Conservation (phyloP, 1,140 invertebrate genomes). For the fruit fly (Drosophila melanogaster) region Release_6_plus_ISO1_MT NT_033777.3:30935001-30935500, state of each 20-base stretch:
- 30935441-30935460: neutral
- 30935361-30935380: too few species aligned
- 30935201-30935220: constrained; percentile 76
- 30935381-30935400: too few species aligned
- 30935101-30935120: constrained; percentile 77
- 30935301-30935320: neutral
- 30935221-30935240: constrained; percentile 56
- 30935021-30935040: constrained; percentile 80
- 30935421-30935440: too few species aligned
- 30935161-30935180: constrained; percentile 83
- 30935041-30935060: neutral
- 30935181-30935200: constrained; percentile 67
- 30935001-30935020: constrained; percentile 85
- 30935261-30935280: constrained; percentile 8
- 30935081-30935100: constrained; percentile 70
- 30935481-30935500: neutral
- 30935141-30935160: constrained; percentile 34
- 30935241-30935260: constrained; percentile 32
- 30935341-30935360: too few species aligned
- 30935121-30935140: constrained; percentile 74
- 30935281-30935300: neutral
- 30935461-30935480: neutral
- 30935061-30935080: constrained; percentile 4
- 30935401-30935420: too few species aligned
- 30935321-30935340: too few species aligned